Conservation (phyloP, 1,140 invertebrate genomes). For the Lucilia cuprina region DNA sequence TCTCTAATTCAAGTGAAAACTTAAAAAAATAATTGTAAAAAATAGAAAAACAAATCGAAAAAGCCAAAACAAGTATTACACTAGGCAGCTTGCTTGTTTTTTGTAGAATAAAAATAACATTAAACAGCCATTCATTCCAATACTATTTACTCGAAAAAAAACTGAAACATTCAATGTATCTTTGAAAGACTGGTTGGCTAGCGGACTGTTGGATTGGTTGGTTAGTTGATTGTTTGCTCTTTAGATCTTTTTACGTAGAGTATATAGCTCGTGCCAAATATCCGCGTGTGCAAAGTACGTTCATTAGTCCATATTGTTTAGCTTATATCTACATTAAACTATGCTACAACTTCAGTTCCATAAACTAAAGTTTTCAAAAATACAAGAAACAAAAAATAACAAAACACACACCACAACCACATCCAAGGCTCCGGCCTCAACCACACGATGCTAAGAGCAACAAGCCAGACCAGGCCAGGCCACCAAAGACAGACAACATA, state of each 20-base stretch:
- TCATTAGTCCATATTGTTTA: slow-evolving; percentile 20
- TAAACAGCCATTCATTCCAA: neutral
- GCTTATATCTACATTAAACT: slow-evolving; percentile 9
- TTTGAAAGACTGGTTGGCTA: neutral
- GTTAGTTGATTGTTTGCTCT: neutral
- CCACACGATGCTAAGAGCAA: neutral
- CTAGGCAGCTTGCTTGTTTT: neutral
- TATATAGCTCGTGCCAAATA: slow-evolving; percentile 29
- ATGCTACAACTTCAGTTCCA: neutral
- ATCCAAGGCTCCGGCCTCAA: neutral
- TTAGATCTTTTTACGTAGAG: neutral
- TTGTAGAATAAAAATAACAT: neutral
- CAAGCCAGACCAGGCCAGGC: neutral
- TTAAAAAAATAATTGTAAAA: neutral
- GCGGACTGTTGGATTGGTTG: neutral
- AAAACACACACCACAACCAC: too few relatives aligned
- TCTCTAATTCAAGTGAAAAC: slow-evolving; percentile 15
- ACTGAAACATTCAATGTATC: neutral
- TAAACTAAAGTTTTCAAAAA: neutral
- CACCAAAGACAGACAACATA: neutral
- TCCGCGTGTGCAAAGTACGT: slow-evolving; percentile 29
- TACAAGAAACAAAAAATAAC: neutral
- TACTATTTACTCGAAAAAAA: neutral
- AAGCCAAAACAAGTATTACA: neutral
- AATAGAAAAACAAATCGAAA: neutral